These are phyloP conservation scores for Stegostoma tigrinum DNA, from an alignment of 2,113 vertebrate genomes.

Conservation along the genomic window DNA sequence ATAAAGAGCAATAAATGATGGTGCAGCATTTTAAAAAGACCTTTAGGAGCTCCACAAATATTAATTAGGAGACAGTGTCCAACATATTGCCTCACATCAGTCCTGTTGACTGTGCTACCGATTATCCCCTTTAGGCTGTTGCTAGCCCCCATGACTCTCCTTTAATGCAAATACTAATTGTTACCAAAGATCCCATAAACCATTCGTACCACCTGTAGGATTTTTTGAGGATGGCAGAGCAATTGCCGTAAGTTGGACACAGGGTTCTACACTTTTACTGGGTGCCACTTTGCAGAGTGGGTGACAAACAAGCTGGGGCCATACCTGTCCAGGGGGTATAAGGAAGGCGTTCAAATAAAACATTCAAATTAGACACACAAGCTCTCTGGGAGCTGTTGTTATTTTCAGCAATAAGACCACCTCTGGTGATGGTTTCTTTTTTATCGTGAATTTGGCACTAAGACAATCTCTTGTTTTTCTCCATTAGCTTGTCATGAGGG, in stretches of 20 bases:
- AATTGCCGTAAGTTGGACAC: background rate
- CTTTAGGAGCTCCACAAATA: background rate
- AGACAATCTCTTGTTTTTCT: background rate
- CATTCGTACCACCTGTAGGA: conserved; percentile 17
- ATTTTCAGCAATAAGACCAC: background rate
- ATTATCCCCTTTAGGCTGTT: conserved; percentile 16
- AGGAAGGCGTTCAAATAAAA: background rate
- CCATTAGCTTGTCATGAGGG: background rate
- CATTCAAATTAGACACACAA: conserved; percentile 1
- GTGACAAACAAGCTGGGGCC: background rate
- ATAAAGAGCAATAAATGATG: background rate
- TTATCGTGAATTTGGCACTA: background rate
- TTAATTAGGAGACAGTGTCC: background rate
- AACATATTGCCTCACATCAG: background rate
- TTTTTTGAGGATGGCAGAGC: background rate
- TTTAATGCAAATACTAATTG: background rate
- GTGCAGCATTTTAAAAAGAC: background rate
- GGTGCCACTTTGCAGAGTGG: no score
- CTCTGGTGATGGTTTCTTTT: background rate
- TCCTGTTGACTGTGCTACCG: conserved; percentile 36
- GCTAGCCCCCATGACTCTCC: background rate
- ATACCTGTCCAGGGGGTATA: background rate
- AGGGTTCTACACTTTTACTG: no score
- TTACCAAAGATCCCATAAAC: conserved; percentile 37
- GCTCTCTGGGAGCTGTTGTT: background rate